Evolutionary conservation across 2,888 invertebrate genomes (phyloP).

Genomic region (Allygus modestus): DNA sequence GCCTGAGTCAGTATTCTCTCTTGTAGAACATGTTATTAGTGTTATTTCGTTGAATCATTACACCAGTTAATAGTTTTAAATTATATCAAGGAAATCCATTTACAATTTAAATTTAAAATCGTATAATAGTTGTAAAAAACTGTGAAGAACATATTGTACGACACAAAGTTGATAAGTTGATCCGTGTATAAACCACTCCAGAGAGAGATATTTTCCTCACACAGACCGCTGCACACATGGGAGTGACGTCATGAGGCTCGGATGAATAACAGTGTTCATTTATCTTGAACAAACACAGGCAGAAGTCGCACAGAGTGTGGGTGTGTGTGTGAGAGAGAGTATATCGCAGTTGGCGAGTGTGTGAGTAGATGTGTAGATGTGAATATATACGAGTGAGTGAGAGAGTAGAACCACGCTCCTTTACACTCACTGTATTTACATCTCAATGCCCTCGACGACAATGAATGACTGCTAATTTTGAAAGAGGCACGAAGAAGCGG

Average conservation of each 20-base stretch:
- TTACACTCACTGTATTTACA: background rate
- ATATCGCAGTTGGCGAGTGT: no score
- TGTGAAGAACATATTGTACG: no score
- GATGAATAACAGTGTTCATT: conserved; percentile 9
- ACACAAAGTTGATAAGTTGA: no score
- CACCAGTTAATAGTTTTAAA: no score
- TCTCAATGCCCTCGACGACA: background rate
- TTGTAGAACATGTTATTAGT: no score
- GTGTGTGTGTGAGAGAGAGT: background rate
- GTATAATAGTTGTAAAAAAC: no score
- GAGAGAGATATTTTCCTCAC: background rate
- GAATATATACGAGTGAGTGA: no score
- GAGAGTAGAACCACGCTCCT: background rate
- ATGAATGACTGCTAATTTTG: conserved; percentile 24
- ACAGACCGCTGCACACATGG: background rate
- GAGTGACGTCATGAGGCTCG: background rate
- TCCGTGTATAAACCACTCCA: background rate
- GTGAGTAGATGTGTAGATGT: no score
- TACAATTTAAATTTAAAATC: no score
- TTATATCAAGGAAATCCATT: no score
- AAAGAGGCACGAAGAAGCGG: background rate
- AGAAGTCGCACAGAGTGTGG: background rate
- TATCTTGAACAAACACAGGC: conserved; percentile 18
- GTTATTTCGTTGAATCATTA: no score
- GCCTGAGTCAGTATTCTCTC: no score